phyloP scores from a whole-genome alignment of 1,140 invertebrate species.

The Halictus rubicundus region DNA sequence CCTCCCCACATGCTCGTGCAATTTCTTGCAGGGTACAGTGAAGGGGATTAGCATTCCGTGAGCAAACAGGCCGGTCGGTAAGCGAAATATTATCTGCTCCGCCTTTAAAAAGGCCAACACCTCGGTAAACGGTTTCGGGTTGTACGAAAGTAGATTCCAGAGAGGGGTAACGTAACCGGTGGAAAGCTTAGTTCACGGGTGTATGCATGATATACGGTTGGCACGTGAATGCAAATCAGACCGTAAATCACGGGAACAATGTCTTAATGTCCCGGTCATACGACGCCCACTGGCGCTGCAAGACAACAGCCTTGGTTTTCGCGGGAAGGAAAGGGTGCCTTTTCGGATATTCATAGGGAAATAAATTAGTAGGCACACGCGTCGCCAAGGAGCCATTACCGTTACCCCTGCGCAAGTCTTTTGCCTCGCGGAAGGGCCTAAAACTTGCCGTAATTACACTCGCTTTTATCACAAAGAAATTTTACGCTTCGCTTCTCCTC shows the following conservation, averaged over 20 bases:
- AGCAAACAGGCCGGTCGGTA: background rate
- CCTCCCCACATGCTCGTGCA: background rate
- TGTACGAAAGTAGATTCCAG: constrained; percentile 33
- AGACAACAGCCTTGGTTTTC: constrained; percentile 68
- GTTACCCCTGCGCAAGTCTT: constrained; percentile 26
- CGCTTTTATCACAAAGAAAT: background rate
- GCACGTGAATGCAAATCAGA: constrained; percentile 80
- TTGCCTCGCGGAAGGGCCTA: background rate
- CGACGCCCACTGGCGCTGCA: constrained; percentile 74
- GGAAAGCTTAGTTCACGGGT: constrained; percentile 77
- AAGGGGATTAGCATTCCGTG: background rate
- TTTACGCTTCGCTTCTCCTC: too few species aligned
- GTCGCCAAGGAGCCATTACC: constrained; percentile 60
- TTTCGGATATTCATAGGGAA: constrained; percentile 77
- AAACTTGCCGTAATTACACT: background rate
- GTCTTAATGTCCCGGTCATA: constrained; percentile 82
- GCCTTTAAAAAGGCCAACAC: constrained; percentile 26
- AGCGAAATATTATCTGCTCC: background rate
- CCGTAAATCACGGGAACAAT: constrained; percentile 81
- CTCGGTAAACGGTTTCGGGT: constrained; percentile 22
- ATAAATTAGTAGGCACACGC: constrained; percentile 74
- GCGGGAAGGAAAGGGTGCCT: constrained; percentile 66
- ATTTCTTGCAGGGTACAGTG: background rate
- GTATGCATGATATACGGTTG: constrained; percentile 80
- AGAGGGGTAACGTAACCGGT: constrained; percentile 40